Evolutionary conservation across 1,140 invertebrate genomes (phyloP), one percentile per base, ranked within the genome.

Genomic region (Cepaea nemoralis): DNA sequence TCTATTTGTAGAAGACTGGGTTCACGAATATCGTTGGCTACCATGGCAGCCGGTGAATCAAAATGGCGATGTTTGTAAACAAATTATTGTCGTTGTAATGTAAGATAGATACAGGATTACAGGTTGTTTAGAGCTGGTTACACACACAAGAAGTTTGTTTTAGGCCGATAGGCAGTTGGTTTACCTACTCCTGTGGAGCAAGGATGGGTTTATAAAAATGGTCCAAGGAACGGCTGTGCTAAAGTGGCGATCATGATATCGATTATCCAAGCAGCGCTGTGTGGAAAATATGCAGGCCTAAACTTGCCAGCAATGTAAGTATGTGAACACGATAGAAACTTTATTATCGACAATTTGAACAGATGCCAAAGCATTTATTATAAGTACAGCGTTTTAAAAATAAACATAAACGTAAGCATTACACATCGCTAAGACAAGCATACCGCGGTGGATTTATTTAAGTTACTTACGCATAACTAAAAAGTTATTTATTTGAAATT

Each of bases 51-150:
- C 63, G 77, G 40, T 69, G 69, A 16, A 48, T 69, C 77, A 79
- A 79, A 79, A 79, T 79, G 77, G 77, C 77, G 77, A 31, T 69
- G 31, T 40, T 55, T 79, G 66, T 79, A 79, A 79, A 79, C 77
- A 79, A n/a, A 69, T 71, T 2, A 1, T 71, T 39, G 69, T 19
- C 35, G 40, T 40, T 40, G n/a, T 27, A 24, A 22, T 14, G 24
- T 27, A 8, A 39, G 40, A 2, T 22, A 55, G 50, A 10, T 55
- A 14, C n/a, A n/a, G n/a, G n/a, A n/a, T n/a, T n/a, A n/a, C n/a
- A n/a, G n/a, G n/a, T n/a, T n/a, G n/a, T n/a, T n/a, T n/a, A n/a
- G n/a, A n/a, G n/a, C n/a, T n/a, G n/a, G n/a, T n/a, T n/a, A n/a
- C n/a, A n/a, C n/a, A n/a, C n/a, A n/a, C n/a, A n/a, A n/a, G n/a